These are phyloP conservation scores for Sarcophilus harrisii DNA, from an alignment of 2,797 vertebrate genomes.

Conservation along the genomic window DNA sequence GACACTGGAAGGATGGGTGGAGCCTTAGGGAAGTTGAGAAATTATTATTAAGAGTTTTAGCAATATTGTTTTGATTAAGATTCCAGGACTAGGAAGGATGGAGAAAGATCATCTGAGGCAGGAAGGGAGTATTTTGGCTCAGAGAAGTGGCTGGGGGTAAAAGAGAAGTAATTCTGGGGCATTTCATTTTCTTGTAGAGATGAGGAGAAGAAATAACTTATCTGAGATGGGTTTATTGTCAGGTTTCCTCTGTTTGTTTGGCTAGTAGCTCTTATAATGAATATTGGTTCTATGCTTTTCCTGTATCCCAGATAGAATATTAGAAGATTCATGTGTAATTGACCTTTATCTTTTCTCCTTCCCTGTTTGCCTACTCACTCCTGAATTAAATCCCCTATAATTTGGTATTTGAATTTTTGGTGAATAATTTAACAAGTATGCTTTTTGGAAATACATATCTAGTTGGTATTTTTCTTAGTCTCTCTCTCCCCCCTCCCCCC, in stretches of 20 bases:
- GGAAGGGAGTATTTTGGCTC: background rate
- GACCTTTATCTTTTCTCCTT: background rate
- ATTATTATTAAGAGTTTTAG: background rate
- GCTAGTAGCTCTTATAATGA: background rate
- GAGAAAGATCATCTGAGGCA: background rate
- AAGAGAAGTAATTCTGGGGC: background rate
- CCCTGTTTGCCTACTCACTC: background rate
- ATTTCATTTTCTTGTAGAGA: background rate
- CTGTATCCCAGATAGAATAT: background rate
- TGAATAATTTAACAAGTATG: background rate
- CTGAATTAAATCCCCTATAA: background rate
- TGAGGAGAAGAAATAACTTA: background rate
- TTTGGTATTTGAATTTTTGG: background rate
- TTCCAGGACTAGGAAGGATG: background rate
- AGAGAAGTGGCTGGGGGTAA: background rate
- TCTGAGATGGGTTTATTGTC: background rate
- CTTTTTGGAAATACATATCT: background rate
- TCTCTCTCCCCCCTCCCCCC: accelerated
- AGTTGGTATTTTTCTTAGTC: no score
- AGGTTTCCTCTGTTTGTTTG: background rate
- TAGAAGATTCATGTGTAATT: background rate
- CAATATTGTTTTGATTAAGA: background rate
- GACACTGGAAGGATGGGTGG: background rate
- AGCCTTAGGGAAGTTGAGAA: background rate
- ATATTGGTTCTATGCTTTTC: background rate